Evolutionary conservation across 2,888 invertebrate genomes (phyloP), one percentile per base, ranked within the genome.

Genomic region (Chrysopilus asiliformis): DNA sequence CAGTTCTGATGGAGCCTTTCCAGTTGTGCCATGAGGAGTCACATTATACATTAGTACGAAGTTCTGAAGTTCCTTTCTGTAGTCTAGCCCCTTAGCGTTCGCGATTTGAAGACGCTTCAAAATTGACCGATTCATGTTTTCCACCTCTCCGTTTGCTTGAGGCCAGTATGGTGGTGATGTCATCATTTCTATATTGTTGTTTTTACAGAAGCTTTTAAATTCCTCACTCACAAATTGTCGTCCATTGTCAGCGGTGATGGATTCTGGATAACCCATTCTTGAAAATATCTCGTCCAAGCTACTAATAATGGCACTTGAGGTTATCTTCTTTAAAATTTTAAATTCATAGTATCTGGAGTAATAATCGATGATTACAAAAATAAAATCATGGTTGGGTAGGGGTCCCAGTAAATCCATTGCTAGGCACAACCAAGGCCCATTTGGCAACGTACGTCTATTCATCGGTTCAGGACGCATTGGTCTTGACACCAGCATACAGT

Each of bases 241-340:
- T 4, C 44, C 45, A 41, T 43, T 47, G 38, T 45, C 44, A 10
- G 41, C 39, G 31, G 44, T 43, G n/a, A 43, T n/a, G n/a, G n/a
- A 34, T 29, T 34, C 38, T 14, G 44, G 42, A 38, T 38, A 41
- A 14, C 43, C 42, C 19, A 46, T 39, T 42, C 44, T 43, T 28
- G 40, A 44, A 36, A 44, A 43, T 16, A 43, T 44, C 17, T 43
- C 39, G 33, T 41, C 29, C 43, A 42, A 36, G 17, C 43, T 38
- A 22, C 36, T 36, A 25, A 44, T 42, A 9, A 44, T 36, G 13
- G 18, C 15, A 3, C 12, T 13, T 9, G 37, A 37, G 2, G 35
- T 33, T 25, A 36, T 32, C 14, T 13, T 40, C n/a, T n/a, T n/a
- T n/a, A n/a, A n/a, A n/a, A n/a, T n/a, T n/a, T n/a, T n/a, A n/a